Conservation (phyloP, 1,140 invertebrate genomes). For the Rhagoletis zephyria region DNA sequence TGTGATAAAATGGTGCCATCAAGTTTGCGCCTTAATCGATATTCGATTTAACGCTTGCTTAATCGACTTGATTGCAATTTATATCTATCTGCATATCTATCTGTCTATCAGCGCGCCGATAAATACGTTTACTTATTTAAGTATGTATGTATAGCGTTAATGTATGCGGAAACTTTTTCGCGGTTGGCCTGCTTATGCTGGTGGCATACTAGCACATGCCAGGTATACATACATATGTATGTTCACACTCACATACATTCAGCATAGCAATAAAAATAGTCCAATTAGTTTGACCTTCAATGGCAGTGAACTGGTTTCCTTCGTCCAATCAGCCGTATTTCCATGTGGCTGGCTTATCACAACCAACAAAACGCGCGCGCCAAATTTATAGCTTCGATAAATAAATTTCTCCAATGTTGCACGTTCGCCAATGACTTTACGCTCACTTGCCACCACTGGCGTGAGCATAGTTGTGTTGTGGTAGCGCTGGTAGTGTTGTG, state of each 20-base stretch:
- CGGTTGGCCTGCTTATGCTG: conserved; percentile 10
- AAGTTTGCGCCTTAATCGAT: conserved; percentile 54
- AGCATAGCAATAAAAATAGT: neutral
- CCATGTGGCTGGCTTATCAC: conserved; percentile 30
- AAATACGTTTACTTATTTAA: no score
- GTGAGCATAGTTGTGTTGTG: no score
- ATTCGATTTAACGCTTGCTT: conserved; percentile 58
- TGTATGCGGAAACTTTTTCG: neutral
- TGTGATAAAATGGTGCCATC: neutral
- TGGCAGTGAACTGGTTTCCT: conserved; percentile 45
- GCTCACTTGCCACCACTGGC: neutral
- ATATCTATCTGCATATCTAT: conserved; percentile 3
- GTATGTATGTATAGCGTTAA: neutral
- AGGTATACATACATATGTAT: neutral
- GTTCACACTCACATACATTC: neutral
- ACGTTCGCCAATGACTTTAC: neutral
- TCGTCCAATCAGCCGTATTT: conserved; percentile 23
- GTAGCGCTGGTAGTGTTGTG: neutral
- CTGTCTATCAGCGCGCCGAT: neutral
- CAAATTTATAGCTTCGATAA: conserved; percentile 30
- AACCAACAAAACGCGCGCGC: neutral
- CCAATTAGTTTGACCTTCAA: conserved; percentile 44
- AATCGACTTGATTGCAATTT: conserved; percentile 56
- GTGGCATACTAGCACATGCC: neutral
- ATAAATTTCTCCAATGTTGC: conserved; percentile 22